phyloP scores from a whole-genome alignment of 2,113 vertebrate genomes.

The Corvus cornix region DNA sequence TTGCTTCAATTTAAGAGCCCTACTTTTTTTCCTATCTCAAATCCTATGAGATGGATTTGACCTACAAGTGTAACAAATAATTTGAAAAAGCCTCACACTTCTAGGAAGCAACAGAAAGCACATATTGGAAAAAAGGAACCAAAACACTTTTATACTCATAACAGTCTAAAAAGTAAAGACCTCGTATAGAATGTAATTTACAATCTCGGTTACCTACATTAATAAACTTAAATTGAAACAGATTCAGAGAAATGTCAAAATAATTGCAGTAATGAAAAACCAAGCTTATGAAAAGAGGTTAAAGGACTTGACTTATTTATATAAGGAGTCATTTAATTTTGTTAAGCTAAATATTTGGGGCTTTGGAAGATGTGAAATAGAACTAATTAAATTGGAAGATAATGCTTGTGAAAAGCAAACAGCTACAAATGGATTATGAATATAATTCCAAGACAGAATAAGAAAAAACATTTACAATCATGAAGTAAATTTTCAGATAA shows the following conservation, averaged over 20 bases:
- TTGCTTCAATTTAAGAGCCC: background rate
- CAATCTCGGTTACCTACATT: background rate
- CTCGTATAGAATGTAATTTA: background rate
- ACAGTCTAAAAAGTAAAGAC: background rate
- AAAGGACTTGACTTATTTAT: conserved; percentile 22
- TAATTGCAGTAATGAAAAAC: conserved; percentile 25
- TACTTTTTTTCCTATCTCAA: background rate
- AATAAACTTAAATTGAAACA: background rate
- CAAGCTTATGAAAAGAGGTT: background rate
- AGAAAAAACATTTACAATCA: background rate
- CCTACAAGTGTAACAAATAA: background rate
- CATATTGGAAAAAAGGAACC: background rate
- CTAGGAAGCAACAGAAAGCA: background rate
- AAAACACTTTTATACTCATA: background rate
- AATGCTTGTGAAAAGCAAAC: background rate
- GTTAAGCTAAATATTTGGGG: background rate
- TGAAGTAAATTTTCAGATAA: background rate
- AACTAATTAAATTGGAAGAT: conserved; percentile 6
- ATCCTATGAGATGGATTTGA: background rate
- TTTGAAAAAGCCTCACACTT: background rate
- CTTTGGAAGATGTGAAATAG: background rate
- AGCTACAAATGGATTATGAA: background rate
- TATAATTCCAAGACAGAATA: background rate
- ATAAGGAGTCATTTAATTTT: conserved; percentile 3
- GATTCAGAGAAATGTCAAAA: conserved; percentile 18